phyloP scores from a whole-genome alignment of 2,888 invertebrate species.

The Acanthococcus lagerstroemiae region DNA sequence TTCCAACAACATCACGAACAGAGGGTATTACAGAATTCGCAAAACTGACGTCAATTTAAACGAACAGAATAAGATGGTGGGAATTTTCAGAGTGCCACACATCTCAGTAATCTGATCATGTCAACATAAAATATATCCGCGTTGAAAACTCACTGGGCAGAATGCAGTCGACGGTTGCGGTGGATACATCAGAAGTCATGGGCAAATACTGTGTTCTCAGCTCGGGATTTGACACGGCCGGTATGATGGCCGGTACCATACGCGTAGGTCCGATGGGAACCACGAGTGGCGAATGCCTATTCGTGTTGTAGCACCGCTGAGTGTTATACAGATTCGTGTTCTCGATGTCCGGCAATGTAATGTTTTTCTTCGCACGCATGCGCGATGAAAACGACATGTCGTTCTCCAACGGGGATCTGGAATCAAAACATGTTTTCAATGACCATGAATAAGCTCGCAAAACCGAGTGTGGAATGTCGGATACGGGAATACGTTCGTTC shows the following conservation, averaged over 20 bases:
- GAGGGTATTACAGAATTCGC: too few relatives aligned
- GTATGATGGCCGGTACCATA: not conserved
- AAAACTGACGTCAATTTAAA: too few relatives aligned
- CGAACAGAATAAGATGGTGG: too few relatives aligned
- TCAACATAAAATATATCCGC: too few relatives aligned
- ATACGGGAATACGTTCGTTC: too few relatives aligned
- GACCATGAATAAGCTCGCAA: too few relatives aligned
- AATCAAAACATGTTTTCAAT: too few relatives aligned
- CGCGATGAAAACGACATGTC: slow-evolving; percentile 23
- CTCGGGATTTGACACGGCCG: not conserved
- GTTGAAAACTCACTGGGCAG: slow-evolving; percentile 17
- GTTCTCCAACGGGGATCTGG: slow-evolving; percentile 18
- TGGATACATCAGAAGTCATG: slow-evolving; percentile 8
- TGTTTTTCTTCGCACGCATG: slow-evolving; percentile 16
- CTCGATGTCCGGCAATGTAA: slow-evolving; percentile 11
- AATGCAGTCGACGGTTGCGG: slow-evolving; percentile 12
- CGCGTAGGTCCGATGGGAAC: slow-evolving; percentile 1
- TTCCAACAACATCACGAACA: too few relatives aligned
- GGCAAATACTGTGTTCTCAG: slow-evolving; percentile 4
- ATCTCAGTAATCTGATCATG: too few relatives aligned
- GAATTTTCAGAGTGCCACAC: too few relatives aligned
- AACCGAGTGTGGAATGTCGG: too few relatives aligned
- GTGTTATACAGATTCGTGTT: slow-evolving; percentile 13
- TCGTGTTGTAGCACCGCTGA: slow-evolving; percentile 13
- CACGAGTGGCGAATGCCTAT: not conserved